Base-by-base conservation (phyloP, 2,888 invertebrate species). In the Scaptomyza tumidula region DNA sequence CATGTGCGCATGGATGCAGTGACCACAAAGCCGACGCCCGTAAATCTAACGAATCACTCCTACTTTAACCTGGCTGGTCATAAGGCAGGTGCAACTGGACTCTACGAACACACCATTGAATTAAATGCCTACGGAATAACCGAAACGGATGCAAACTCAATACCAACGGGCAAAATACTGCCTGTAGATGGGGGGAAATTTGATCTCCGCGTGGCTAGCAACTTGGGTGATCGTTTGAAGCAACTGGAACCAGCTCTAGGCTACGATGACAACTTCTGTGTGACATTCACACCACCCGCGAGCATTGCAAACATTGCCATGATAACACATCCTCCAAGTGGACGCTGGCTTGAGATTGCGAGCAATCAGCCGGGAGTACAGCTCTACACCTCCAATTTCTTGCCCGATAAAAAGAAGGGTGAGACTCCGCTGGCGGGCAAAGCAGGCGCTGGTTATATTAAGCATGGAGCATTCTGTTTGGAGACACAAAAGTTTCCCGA, bases 51-150 rank as follows among this genome's bases (percentile, higher is more conserved):
- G 49, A 97, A 96, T 91, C 96, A 98, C 89, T 95, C 96, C 1
- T 98, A 96, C 91, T 98, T 98, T 92, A 99, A 99, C 92, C 93
- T 99, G 43, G 97, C 95, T 52, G 98, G 98, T n/a, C 97, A 98
- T 92, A 93, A 93, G 44, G 88, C 94, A 13, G 96, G 96, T 1
- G 91, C 93, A 1, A 92, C 93, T 9, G 94, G 94, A 62, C 90
- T 96, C 68, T 94, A 94, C 80, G 95, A 96, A 29, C 97, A 97
- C 90, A 92, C 93, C 29, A 92, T 97, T 43, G 93, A 93, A 16
- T 94, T 98, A 37, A 96, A 96, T 88, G 97, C 97, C 3, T 95
- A 97, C 90, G 93, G 94, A 69, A 96, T 95, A 81, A 96, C 96
- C 0, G 95, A 94, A 2, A 93, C 95, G 0, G 95, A 97, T 90